These are phyloP conservation scores for Apamea crenata DNA, from an alignment of 2,888 invertebrate species.

Conservation along the genomic window DNA sequence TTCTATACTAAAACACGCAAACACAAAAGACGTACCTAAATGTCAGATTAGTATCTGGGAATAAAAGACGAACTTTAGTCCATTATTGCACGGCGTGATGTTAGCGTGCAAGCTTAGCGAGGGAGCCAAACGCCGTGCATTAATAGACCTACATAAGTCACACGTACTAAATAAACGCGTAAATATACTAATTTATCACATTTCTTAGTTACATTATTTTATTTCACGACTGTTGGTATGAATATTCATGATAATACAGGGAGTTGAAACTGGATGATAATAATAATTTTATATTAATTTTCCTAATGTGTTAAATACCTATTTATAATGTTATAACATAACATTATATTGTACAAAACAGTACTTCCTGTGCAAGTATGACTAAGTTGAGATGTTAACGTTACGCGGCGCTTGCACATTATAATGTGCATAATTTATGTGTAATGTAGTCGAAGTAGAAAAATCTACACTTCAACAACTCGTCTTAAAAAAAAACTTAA, in stretches of 20 bases:
- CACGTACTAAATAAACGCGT: too few species aligned
- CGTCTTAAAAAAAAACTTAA: neutral
- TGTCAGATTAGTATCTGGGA: too few species aligned
- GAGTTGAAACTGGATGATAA: slow-evolving; percentile 52
- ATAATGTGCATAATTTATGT: neutral
- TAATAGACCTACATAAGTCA: neutral
- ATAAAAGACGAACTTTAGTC: too few species aligned
- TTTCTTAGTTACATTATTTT: slow-evolving; percentile 1
- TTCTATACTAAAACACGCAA: too few species aligned
- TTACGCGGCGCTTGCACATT: too few species aligned
- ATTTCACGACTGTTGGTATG: slow-evolving; percentile 14
- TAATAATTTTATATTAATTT: slow-evolving; percentile 3
- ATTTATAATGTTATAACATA: neutral
- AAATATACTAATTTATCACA: neutral
- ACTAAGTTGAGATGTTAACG: too few species aligned
- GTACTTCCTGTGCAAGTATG: neutral
- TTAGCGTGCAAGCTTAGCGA: too few species aligned
- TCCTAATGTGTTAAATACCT: neutral
- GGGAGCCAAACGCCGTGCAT: too few species aligned
- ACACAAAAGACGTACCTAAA: too few species aligned
- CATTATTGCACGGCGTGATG: too few species aligned
- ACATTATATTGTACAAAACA: slow-evolving; percentile 9
- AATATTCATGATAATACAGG: slow-evolving; percentile 71
- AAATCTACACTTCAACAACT: neutral
- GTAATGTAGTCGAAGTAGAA: neutral